A percentile compares a stretch with the other conserved stretches of the same genome.
Conservation (phyloP, 2,888 invertebrate species). For the Monochamus alternatus region DNA sequence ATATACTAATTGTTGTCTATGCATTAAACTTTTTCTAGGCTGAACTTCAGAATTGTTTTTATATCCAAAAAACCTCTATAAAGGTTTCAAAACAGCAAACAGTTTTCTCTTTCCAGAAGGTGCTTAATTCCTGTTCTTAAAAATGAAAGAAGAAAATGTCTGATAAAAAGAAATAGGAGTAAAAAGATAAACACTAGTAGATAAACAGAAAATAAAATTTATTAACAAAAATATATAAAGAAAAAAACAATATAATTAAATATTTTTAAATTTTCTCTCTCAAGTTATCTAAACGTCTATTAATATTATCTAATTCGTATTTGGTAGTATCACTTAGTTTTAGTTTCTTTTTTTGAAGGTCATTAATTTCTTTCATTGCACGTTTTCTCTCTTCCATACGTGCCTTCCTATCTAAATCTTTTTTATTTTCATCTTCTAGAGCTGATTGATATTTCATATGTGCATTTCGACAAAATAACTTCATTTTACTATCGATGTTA, state of each 20-base stretch:
- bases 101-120: too few relatives aligned
- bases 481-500: neutral
- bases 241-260: neutral
- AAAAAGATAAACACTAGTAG: too few relatives aligned
- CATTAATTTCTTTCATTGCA: slow-evolving; percentile 5
- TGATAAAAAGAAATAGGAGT: too few relatives aligned
- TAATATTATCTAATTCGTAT: neutral
- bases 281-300: slow-evolving; percentile 9
- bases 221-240: too few relatives aligned
- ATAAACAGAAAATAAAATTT: too few relatives aligned
- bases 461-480: slow-evolving; percentile 2
- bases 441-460: slow-evolving; percentile 4
- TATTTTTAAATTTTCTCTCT: neutral
- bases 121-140: too few relatives aligned
- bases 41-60: too few relatives aligned
- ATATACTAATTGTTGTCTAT: too few relatives aligned
- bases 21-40: too few relatives aligned
- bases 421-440: neutral
- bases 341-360: neutral
- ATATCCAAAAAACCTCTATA: too few relatives aligned
- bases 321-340: slow-evolving; percentile 3
- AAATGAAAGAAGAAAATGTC: too few relatives aligned
- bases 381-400: neutral
- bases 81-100: too few relatives aligned
- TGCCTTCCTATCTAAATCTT: neutral